Conservation (phyloP, 2,797 vertebrate genomes). For the Catharus ustulatus region DNA sequence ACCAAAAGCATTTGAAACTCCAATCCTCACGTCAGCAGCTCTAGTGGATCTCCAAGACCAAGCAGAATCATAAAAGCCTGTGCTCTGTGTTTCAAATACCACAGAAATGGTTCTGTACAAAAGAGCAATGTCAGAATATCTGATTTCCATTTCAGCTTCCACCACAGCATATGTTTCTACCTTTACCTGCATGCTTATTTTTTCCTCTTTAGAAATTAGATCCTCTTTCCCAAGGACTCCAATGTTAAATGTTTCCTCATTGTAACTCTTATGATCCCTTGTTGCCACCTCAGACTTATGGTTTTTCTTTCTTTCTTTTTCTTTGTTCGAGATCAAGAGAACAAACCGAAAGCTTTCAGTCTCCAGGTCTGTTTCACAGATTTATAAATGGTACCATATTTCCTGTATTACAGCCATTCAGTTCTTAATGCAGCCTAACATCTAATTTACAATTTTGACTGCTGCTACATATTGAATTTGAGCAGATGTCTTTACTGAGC, state of each 20-base stretch:
- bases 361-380: slow-evolving; percentile 52
- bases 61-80: background rate
- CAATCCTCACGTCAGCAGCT: background rate
- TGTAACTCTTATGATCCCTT: slow-evolving; percentile 1
- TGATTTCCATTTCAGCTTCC: slow-evolving; percentile 2
- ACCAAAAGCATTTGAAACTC: background rate
- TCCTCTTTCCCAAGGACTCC: background rate
- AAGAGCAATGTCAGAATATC: background rate
- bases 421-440: slow-evolving; percentile 58
- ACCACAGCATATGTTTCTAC: background rate
- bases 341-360: slow-evolving; percentile 20
- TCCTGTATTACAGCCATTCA: slow-evolving; percentile 38
- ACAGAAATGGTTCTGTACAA: background rate
- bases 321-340: slow-evolving; percentile 42
- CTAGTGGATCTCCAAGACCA: background rate
- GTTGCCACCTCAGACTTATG: slow-evolving; percentile 18
- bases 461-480: slow-evolving; percentile 45
- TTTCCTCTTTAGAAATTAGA: slow-evolving; percentile 37
- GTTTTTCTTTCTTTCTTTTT: background rate
- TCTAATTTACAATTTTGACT: slow-evolving; percentile 66
- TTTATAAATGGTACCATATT: slow-evolving; percentile 60
- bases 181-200: slow-evolving; percentile 18
- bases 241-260: slow-evolving; percentile 36
- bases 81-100: background rate
- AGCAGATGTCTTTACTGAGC: slow-evolving; percentile 59